Evolutionary conservation across 2,797 vertebrate species (phyloP), one percentile per base, ranked within the genome.

Genomic region (Peromyscus eremicus): DNA sequence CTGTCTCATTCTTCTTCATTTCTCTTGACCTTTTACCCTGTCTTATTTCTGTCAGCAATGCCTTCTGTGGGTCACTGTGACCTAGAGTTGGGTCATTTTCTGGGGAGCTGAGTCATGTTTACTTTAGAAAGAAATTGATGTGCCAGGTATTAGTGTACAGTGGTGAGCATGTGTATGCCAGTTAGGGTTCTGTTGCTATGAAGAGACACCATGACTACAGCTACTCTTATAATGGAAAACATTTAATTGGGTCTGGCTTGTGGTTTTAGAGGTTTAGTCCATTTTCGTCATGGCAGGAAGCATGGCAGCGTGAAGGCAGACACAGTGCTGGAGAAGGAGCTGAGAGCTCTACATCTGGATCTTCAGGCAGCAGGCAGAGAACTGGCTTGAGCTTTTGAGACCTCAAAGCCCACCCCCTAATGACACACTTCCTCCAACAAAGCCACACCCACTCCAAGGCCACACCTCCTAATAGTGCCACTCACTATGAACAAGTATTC

Each of bases 1-100:
- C 25, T 1, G 27, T 40, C 46, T 71, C 49, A 6, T 57, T 40
- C 27, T 9, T n/a, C n/a, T 40, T 71, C 10, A 29, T 29, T 21
- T 32, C 2, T 9, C 81, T 16, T 0, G 1, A 13, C n/a, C 14
- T 32, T 88, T 16, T 88, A 73, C 12, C 68, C 85, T 40, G 37
- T 32, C 52, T 88, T 57, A 88, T 19, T 57, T 83, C 34, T 37
- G 37, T 60, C 70, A 77, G 25, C 89, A 73, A 19, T 29, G 37
- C 68, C 62, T 94, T 81, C 70, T 52, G 55, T 21, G 29, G 85
- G 68, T 92, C 88, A 37, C 76, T 62, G 13, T 71, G 89, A 95
- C n/a, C 32, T 12, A 91, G 79, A 70, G 19, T 49, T 27, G 37
- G 19, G 34, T 94, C 32, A 25, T 93, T 92, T 93, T 73, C 60